phyloP scores from a whole-genome alignment of 2,888 invertebrate genomes.

The Odontothrips loti region DNA sequence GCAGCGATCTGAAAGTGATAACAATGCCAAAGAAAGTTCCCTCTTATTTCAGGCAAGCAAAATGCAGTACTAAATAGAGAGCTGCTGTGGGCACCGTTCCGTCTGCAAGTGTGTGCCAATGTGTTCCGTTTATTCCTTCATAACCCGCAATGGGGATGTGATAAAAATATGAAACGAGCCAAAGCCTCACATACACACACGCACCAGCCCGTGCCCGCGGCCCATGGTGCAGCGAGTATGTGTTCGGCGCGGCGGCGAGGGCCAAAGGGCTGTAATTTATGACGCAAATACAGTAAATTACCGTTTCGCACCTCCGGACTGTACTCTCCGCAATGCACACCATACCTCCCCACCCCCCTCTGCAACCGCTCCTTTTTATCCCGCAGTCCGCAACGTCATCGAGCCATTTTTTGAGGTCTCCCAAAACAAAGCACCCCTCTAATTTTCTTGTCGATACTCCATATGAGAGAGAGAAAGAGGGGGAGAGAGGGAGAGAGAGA shows the following conservation, averaged over 20 bases:
- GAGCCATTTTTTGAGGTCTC: not conserved
- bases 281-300: slow-evolving; percentile 20
- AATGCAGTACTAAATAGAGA: not conserved
- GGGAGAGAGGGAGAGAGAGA: too few relatives aligned
- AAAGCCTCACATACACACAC: not conserved
- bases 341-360: not conserved
- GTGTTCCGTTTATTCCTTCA: not conserved
- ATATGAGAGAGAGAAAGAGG: not conserved
- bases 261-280: not conserved
- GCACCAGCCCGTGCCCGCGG: too few relatives aligned
- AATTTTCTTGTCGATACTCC: slow-evolving; percentile 19
- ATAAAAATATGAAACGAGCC: slow-evolving; percentile 12
- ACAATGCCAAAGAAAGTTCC: not conserved
- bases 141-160: not conserved
- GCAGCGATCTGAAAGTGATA: too few relatives aligned
- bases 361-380: not conserved
- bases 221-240: not conserved
- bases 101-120: not conserved
- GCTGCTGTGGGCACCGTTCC: not conserved
- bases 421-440: slow-evolving; percentile 2
- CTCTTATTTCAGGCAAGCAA: not conserved
- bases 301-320: slow-evolving; percentile 8
- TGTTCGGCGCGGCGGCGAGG: not conserved
- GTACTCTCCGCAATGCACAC: not conserved
- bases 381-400: not conserved